Evolutionary conservation across 1,140 invertebrate species (phyloP), one percentile per base, ranked within the genome.

Genomic region (Anthonomus grandis): DNA sequence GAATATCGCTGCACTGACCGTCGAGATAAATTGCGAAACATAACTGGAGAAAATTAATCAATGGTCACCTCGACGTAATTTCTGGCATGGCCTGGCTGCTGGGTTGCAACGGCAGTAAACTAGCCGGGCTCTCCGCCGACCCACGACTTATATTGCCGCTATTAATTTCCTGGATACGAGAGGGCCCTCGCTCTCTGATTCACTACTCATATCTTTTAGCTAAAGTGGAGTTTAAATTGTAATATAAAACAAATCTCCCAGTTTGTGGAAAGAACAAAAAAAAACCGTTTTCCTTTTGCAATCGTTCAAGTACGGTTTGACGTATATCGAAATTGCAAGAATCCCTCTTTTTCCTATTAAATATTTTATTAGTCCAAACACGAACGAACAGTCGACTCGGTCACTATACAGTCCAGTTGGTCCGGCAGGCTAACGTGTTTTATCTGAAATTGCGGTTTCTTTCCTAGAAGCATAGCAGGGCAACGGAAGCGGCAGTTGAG

Each of bases 401-500:
- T n/a, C n/a, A n/a, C n/a, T n/a, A n/a, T n/a, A n/a, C n/a, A n/a
- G n/a, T n/a, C n/a, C n/a, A n/a, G n/a, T n/a, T n/a, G n/a, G 61
- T 66, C 62, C 62, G 41, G 58, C 59, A 63, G 65, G 60, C 55
- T 66, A 59, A 66, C 63, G 66, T n/a, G n/a, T 67, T 68, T 68
- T 68, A 66, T 64, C n/a, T 18, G 41, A 24, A 57, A 59, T 58
- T 66, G 64, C 64, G 66, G 64, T 68, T 66, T 66, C 66, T 68
- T 68, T 63, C 62, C 49, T 64, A 60, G 62, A 64, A 66, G 64
- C 62, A 60, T 52, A 62, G 61, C 65, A n/a, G n/a, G n/a, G n/a
- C n/a, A n/a, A n/a, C n/a, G n/a, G n/a, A n/a, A n/a, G n/a, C n/a
- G n/a, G n/a, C n/a, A n/a, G 64, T 62, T 57, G 52, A 60, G 59